These are phyloP conservation scores for Galbula dea DNA, from an alignment of 2,113 vertebrate species.

Conservation along the genomic window DNA sequence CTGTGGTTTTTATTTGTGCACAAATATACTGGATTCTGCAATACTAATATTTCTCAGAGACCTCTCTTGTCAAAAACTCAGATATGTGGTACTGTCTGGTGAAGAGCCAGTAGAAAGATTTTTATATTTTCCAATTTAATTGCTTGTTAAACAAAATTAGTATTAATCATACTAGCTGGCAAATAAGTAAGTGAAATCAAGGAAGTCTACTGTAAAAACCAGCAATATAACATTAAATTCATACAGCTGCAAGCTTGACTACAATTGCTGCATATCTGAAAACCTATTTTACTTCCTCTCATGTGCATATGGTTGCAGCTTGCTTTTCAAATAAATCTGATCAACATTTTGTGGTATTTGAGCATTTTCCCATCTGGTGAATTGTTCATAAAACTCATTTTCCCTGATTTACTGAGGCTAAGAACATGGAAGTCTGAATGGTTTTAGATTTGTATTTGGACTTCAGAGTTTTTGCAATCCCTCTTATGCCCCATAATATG, in stretches of 20 bases:
- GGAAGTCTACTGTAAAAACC: conserved; percentile 2
- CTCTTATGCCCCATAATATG: conserved; percentile 20
- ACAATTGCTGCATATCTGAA: conserved; percentile 41
- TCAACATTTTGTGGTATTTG: conserved; percentile 64
- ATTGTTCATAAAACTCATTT: conserved; percentile 75
- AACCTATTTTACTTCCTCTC: conserved; percentile 53
- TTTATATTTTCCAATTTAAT: conserved; percentile 55
- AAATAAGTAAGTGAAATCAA: conserved; percentile 40
- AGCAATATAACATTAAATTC: conserved; percentile 38
- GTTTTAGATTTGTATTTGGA: conserved; percentile 48
- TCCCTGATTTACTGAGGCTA: conserved; percentile 65
- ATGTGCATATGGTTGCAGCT: conserved; percentile 68
- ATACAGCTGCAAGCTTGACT: conserved; percentile 39
- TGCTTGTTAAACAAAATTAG: conserved; percentile 56
- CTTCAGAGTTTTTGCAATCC: conserved; percentile 5
- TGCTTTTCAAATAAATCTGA: conserved; percentile 75
- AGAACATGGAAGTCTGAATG: conserved; percentile 32
- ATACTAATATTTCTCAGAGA: conserved; percentile 2
- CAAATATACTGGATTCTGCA: background rate
- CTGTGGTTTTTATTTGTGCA: background rate
- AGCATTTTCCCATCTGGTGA: conserved; percentile 74
- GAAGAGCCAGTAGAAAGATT: conserved; percentile 28
- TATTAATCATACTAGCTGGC: conserved; percentile 53
- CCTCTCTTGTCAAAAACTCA: background rate
- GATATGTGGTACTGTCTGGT: background rate